Conservation (phyloP, 1,140 invertebrate genomes). For the Radopholus similis region DNA sequence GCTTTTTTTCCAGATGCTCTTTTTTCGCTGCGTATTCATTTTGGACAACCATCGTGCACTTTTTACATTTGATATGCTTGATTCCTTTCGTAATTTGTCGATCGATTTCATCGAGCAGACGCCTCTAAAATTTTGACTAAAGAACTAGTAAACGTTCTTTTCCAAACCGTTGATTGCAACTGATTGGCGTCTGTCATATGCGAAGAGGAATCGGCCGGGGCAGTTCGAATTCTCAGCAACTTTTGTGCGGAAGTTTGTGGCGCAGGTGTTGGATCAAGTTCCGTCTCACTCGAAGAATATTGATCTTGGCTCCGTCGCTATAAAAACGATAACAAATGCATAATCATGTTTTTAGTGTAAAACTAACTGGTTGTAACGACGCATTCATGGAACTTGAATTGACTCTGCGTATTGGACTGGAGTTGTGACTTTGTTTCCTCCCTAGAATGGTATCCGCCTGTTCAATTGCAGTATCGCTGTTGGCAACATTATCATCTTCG, state of each 20-base stretch:
- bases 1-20: conserved; percentile 2
- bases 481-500: neutral
- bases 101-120: neutral
- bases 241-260: neutral
- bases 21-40: conserved; percentile 10
- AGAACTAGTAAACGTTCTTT: too few relatives aligned
- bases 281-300: too few relatives aligned
- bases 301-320: too few relatives aligned
- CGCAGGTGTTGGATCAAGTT: too few relatives aligned
- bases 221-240: neutral
- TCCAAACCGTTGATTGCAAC: neutral
- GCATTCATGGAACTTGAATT: too few relatives aligned
- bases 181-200: neutral
- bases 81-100: conserved; percentile 9
- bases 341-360: too few relatives aligned
- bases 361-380: too few relatives aligned
- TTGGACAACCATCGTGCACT: neutral
- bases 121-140: conserved; percentile 6
- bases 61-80: neutral
- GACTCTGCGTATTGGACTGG: too few relatives aligned
- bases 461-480: too few relatives aligned
- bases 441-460: neutral
- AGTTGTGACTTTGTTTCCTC: too few relatives aligned
- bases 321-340: too few relatives aligned
- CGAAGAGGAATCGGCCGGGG: neutral